Base-by-base conservation (phyloP, 2,797 vertebrate species). In the Rhincodon typus region DNA sequence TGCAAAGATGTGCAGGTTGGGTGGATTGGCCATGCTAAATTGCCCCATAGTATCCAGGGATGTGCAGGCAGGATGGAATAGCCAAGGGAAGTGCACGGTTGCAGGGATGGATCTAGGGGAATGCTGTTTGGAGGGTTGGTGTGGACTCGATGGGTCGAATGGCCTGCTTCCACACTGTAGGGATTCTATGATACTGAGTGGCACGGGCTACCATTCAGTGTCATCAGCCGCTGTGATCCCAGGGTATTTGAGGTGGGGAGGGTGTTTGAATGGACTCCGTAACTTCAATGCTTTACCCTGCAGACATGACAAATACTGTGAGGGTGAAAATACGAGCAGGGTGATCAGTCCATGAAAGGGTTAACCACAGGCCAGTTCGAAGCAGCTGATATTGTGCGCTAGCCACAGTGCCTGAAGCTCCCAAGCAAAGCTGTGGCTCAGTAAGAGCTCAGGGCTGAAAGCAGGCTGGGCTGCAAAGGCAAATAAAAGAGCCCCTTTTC, bases 401-500 rank as follows among this genome's bases (percentile, higher is more conserved):
- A 67, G 90, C 62, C 90, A 67, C n/a, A 67, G 57, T 7, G 38
- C 90, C 90, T n/a, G 30, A 15, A n/a, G 27, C 27, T 90, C 87
- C 62, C 62, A 21, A 12, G 90, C 67, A 66, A 42, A 42, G 62
- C 90, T 93, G 66, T n/a, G 62, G 67, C 66, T 69, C 90, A 69
- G 66, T 23, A 93, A 93, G 34, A 38, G 90, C 62, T 38, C 19
- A 42, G n/a, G n/a, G 90, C 62, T 93, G 90, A 23, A 91, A 91
- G 66, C 90, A 67, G 34, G 62, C 90, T 93, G 38, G 90, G 90
- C 62, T 67, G 62, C 57, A 38, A n/a, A 93, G 90, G 90, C 66
- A 93, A 93, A 93, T 93, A 93, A 93, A 93, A 38, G 90, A 93
- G 90, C 90, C 88, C 38, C 62, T 93, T 93, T 93, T 93, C 90